These are phyloP conservation scores for Taxidea taxus DNA, from an alignment of 2,113 vertebrate species.

Conservation along the genomic window DNA sequence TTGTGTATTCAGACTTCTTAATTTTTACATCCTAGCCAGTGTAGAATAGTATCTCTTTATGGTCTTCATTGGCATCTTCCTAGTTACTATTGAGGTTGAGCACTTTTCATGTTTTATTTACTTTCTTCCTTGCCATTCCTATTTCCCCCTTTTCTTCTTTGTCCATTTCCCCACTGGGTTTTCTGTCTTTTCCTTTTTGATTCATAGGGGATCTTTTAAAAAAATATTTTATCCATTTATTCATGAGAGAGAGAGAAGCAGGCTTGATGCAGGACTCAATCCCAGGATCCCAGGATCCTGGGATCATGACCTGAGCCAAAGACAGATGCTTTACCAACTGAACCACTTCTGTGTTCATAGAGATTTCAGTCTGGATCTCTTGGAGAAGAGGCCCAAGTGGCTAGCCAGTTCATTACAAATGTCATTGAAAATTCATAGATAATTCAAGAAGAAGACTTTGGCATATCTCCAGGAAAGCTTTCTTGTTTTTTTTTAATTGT, in stretches of 20 bases:
- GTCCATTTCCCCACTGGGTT: not conserved
- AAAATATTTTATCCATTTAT: no score
- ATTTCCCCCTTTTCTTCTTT: not conserved
- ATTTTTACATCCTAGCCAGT: not conserved
- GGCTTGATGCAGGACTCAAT: no score
- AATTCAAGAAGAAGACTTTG: slow-evolving; percentile 92
- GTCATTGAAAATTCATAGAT: slow-evolving; percentile 94
- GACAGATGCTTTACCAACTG: no score
- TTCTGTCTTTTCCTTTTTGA: not conserved
- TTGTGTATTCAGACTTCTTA: not conserved
- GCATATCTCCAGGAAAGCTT: slow-evolving; percentile 94
- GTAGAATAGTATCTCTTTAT: not conserved
- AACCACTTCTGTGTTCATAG: slow-evolving; percentile 90
- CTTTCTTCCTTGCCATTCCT: not conserved
- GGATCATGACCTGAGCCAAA: no score
- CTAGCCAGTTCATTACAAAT: slow-evolving; percentile 96
- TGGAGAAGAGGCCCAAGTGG: slow-evolving; percentile 94
- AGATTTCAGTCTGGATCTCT: slow-evolving; percentile 93
- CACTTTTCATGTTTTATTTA: not conserved
- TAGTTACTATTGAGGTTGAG: not conserved
- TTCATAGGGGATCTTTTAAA: not conserved
- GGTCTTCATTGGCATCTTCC: not conserved
- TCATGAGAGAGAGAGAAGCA: no score
- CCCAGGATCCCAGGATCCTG: no score
- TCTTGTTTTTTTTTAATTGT: slow-evolving; percentile 97